These are phyloP conservation scores for Donacobius atricapilla DNA, from an alignment of 2,113 vertebrate genomes.

Conservation along the genomic window DNA sequence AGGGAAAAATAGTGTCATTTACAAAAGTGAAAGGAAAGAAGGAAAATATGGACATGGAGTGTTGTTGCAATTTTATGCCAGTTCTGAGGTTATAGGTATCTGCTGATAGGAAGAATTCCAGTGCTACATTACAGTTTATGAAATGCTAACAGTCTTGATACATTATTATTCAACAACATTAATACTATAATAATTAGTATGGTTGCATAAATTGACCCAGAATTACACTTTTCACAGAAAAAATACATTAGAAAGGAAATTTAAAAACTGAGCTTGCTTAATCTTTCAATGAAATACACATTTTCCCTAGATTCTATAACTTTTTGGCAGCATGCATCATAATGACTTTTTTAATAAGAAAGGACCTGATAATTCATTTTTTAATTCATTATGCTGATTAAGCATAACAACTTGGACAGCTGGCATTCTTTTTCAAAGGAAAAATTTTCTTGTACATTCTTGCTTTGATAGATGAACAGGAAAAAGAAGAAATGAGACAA, in stretches of 20 bases:
- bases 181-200: background rate
- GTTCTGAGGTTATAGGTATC: background rate
- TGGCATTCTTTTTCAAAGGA: background rate
- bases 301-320: background rate
- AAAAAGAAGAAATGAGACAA: slow-evolving; percentile 87
- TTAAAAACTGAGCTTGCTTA: background rate
- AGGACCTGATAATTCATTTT: background rate
- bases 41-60: background rate
- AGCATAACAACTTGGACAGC: background rate
- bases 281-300: background rate
- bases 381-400: background rate
- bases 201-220: background rate
- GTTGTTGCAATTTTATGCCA: background rate
- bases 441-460: background rate
- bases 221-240: background rate
- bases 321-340: background rate
- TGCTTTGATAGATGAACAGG: slow-evolving; percentile 83
- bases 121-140: background rate
- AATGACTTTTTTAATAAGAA: background rate
- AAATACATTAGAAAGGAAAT: background rate
- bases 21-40: background rate
- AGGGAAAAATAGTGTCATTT: background rate
- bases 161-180: background rate
- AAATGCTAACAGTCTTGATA: background rate
- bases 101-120: background rate